Conservation (phyloP, 1,140 invertebrate species). For the Olivierus martensii region DNA sequence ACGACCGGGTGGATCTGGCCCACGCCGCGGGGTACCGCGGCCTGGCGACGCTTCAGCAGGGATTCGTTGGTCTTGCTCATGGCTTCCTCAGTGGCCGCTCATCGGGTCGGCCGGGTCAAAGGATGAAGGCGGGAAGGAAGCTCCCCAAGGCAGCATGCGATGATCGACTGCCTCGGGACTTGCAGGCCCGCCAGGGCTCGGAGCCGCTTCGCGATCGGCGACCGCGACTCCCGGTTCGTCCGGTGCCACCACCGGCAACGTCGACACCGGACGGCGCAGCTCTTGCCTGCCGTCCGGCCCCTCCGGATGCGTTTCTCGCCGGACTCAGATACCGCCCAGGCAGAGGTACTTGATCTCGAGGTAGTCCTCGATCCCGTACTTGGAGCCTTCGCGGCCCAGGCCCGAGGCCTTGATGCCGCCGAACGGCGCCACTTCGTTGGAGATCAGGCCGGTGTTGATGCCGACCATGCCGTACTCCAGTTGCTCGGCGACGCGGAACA, state of each 20-base stretch:
- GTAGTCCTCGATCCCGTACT: constrained; percentile 88
- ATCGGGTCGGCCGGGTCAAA: too few relatives aligned
- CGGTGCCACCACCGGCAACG: too few relatives aligned
- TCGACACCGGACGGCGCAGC: too few relatives aligned
- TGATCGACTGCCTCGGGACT: background rate
- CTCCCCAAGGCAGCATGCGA: background rate
- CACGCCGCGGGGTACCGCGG: background rate
- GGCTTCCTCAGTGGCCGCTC: too few relatives aligned
- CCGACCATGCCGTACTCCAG: constrained; percentile 83
- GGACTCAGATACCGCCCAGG: too few relatives aligned
- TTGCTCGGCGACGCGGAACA: constrained; percentile 69
- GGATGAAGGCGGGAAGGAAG: background rate
- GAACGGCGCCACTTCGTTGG: constrained; percentile 77
- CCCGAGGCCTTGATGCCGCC: constrained; percentile 96
- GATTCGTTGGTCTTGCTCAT: too few relatives aligned
- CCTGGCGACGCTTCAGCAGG: too few relatives aligned
- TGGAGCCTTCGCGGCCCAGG: constrained; percentile 84
- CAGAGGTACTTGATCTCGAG: constrained; percentile 91
- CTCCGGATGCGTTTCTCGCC: background rate
- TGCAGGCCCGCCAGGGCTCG: background rate
- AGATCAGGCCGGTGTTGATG: constrained; percentile 90
- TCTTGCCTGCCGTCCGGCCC: background rate
- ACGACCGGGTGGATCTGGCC: background rate
- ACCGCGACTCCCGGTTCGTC: too few relatives aligned
- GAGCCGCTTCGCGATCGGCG: background rate